Conservation (phyloP, 1,140 invertebrate species). For the Cydia strobilella region DNA sequence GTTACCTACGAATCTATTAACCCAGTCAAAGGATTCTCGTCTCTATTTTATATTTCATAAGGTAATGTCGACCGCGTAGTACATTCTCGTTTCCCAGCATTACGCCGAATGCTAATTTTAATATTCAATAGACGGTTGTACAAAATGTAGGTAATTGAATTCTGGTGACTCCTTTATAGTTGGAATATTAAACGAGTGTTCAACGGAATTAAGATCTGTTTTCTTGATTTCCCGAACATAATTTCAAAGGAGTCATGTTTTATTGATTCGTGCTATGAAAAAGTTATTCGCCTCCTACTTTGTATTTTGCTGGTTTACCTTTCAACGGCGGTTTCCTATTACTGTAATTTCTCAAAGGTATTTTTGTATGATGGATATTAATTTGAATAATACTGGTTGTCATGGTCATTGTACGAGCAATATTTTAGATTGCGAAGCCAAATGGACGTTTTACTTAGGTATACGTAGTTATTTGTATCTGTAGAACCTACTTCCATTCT, state of each 20-base stretch:
- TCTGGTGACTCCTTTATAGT: slow-evolving; percentile 16
- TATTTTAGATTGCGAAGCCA: too few relatives aligned
- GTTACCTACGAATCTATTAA: background rate
- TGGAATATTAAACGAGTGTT: slow-evolving; percentile 28
- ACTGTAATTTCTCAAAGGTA: background rate
- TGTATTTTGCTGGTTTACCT: background rate
- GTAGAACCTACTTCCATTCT: too few relatives aligned
- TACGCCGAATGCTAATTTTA: slow-evolving; percentile 24
- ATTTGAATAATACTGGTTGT: background rate
- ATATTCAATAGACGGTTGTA: slow-evolving; percentile 29
- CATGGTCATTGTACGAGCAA: too few relatives aligned
- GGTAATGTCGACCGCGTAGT: background rate
- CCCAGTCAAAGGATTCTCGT: background rate
- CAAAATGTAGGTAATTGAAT: slow-evolving; percentile 32
- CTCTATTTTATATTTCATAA: background rate
- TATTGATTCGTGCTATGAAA: slow-evolving; percentile 13
- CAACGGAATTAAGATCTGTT: slow-evolving; percentile 19
- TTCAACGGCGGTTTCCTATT: background rate
- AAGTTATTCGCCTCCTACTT: background rate
- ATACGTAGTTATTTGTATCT: too few relatives aligned
- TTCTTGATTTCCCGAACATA: slow-evolving; percentile 1
- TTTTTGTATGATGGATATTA: background rate
- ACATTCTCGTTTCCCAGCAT: background rate
- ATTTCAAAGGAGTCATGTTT: slow-evolving; percentile 13
- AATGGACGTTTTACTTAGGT: too few relatives aligned